Conservation (phyloP, 2,888 invertebrate species). For the Cremastobaeus sp. region DNA sequence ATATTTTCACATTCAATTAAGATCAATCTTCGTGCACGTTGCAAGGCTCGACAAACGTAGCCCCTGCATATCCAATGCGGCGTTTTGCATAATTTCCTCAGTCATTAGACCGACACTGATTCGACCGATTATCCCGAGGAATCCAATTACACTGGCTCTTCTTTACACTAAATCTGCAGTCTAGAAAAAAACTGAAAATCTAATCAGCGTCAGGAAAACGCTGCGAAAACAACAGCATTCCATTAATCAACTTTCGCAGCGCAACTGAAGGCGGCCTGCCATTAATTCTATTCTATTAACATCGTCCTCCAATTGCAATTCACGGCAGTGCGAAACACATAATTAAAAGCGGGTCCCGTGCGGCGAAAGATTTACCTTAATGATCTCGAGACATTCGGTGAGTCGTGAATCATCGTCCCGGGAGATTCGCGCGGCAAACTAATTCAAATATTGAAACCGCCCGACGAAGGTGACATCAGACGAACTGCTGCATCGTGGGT, state of each 20-base stretch:
- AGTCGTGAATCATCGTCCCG: slow-evolving; percentile 33
- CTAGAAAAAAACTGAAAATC: not conserved
- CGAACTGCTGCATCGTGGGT: slow-evolving; percentile 18
- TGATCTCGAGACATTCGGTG: slow-evolving; percentile 19
- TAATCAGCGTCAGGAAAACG: not conserved
- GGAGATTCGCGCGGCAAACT: slow-evolving; percentile 22
- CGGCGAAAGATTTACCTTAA: slow-evolving; percentile 26
- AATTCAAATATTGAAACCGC: slow-evolving; percentile 38
- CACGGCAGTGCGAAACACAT: slow-evolving; percentile 27
- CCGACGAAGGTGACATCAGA: slow-evolving; percentile 37
- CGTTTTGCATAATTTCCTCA: too few species aligned
- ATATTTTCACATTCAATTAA: too few species aligned
- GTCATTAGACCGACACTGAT: too few species aligned
- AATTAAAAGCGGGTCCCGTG: slow-evolving; percentile 24
- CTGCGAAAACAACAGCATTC: slow-evolving; percentile 1
- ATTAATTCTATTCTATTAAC: slow-evolving; percentile 36
- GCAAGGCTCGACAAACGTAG: too few species aligned
- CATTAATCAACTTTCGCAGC: slow-evolving; percentile 22
- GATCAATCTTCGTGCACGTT: too few species aligned
- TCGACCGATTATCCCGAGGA: too few species aligned
- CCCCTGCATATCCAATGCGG: too few species aligned
- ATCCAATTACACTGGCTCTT: too few species aligned
- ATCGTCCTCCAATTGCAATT: slow-evolving; percentile 14
- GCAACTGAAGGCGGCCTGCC: slow-evolving; percentile 7
- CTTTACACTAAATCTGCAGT: too few species aligned